Conservation (phyloP, 2,797 vertebrate species). For the Hippopotamyrus pictus region DNA sequence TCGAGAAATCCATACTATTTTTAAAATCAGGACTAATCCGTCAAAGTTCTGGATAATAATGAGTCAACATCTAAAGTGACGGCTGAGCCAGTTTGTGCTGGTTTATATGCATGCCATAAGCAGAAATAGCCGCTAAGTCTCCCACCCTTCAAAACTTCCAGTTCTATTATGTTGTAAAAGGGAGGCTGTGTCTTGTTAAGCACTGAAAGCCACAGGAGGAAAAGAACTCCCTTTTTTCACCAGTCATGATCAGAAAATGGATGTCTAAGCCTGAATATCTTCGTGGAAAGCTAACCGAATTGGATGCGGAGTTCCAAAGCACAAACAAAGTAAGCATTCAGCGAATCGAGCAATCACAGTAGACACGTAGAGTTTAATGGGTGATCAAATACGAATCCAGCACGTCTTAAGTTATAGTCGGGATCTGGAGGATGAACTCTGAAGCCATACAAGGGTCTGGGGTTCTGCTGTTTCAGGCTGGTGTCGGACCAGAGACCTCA, state of each 20-base stretch:
- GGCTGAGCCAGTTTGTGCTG: neutral
- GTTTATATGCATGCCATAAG: neutral
- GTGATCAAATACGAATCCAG: neutral
- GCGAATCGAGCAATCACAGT: neutral
- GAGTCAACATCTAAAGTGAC: neutral
- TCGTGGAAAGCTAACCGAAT: neutral
- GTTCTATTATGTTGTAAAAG: neutral
- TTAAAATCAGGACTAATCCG: neutral
- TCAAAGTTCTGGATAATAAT: neutral
- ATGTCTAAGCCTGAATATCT: neutral
- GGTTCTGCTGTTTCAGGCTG: neutral
- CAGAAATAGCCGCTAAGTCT: neutral
- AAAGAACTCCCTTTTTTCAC: neutral
- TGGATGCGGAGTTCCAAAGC: neutral
- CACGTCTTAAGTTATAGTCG: neutral
- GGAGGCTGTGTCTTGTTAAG: neutral
- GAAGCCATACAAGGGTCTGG: neutral
- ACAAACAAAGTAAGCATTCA: neutral
- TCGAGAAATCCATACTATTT: constrained; percentile 5
- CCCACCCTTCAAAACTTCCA: neutral
- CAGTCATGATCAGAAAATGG: neutral
- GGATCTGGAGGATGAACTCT: neutral
- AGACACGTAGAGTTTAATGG: neutral
- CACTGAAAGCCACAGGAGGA: neutral
- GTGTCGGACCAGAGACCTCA: neutral